These are phyloP conservation scores for Eulimnadia texana DNA, from an alignment of 1,140 invertebrate genomes.

Conservation along the genomic window DNA sequence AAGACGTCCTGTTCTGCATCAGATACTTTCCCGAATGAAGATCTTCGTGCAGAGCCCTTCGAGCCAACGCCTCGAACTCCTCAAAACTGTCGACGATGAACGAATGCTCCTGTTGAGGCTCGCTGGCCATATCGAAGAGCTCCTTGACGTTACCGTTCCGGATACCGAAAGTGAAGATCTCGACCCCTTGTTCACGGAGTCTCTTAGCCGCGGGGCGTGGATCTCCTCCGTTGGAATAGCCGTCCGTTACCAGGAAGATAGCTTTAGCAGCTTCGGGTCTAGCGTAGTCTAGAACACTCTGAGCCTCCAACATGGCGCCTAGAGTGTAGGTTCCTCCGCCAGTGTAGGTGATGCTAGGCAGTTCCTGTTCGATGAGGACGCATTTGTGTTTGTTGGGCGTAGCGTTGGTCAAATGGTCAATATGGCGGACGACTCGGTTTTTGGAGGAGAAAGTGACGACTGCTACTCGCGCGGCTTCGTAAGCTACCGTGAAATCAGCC, in stretches of 20 bases:
- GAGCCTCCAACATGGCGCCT: slow-evolving; percentile 45
- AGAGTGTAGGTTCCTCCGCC: slow-evolving; percentile 53
- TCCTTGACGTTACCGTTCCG: slow-evolving; percentile 49
- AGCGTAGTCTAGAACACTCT: slow-evolving; percentile 40
- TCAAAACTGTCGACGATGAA: slow-evolving; percentile 53
- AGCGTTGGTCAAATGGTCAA: slow-evolving; percentile 38
- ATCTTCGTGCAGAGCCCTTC: slow-evolving; percentile 52
- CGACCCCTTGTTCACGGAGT: slow-evolving; percentile 33
- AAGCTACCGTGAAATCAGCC: slow-evolving; percentile 50
- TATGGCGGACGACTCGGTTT: slow-evolving; percentile 37
- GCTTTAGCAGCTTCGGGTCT: slow-evolving; percentile 40
- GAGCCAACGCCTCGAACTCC: slow-evolving; percentile 52
- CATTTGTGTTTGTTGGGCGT: slow-evolving; percentile 43
- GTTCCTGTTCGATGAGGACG: slow-evolving; percentile 41
- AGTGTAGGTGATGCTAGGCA: slow-evolving; percentile 42
- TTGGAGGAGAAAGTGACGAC: slow-evolving; percentile 50
- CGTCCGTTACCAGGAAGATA: slow-evolving; percentile 53
- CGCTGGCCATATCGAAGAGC: slow-evolving; percentile 46
- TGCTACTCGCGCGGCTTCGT: slow-evolving; percentile 44
- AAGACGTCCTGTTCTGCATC: slow-evolving; percentile 32
- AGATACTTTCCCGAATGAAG: slow-evolving; percentile 42
- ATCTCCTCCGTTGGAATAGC: slow-evolving; percentile 55
- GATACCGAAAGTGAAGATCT: slow-evolving; percentile 51
- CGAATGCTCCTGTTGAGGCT: slow-evolving; percentile 44
- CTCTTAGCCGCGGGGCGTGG: slow-evolving; percentile 40